Percentiles rank a stretch among this genome's conserved stretches.
phyloP scores from a whole-genome alignment of 1,140 invertebrate species.

The Thaumatotibia leucotreta region DNA sequence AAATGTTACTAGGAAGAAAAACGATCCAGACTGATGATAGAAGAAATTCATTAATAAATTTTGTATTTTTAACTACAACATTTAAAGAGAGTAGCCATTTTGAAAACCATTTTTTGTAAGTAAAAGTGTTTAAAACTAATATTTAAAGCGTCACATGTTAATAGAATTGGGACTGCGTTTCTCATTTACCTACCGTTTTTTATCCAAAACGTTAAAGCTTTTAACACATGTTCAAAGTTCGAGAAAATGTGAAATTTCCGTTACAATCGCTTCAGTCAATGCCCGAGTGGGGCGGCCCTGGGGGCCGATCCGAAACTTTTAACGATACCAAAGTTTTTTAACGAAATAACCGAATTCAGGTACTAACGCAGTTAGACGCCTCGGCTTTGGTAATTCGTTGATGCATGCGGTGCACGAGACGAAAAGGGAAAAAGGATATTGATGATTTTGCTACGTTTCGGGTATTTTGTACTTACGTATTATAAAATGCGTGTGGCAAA shows the following conservation, averaged over 20 bases:
- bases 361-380: slow-evolving; percentile 52
- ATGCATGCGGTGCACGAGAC: background rate
- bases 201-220: background rate
- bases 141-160: too few relatives aligned
- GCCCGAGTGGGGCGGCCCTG: slow-evolving; percentile 22
- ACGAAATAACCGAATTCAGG: slow-evolving; percentile 63
- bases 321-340: slow-evolving; percentile 70
- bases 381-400: slow-evolving; percentile 14
- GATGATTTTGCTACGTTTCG: background rate
- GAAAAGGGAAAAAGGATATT: background rate
- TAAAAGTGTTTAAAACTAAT: too few relatives aligned
- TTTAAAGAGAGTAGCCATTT: too few relatives aligned
- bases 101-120: too few relatives aligned
- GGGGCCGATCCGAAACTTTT: slow-evolving; percentile 59
- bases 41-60: too few relatives aligned
- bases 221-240: background rate
- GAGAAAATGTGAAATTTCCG: background rate
- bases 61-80: too few relatives aligned
- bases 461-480: background rate
- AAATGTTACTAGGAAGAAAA: background rate
- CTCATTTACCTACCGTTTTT: background rate
- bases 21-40: too few relatives aligned
- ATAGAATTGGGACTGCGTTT: background rate
- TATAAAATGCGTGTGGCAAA: too few relatives aligned
- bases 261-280: background rate